Evolutionary conservation across 92 coral and sea anemone genomes (phyloP), one percentile per base, ranked within the genome.

Genomic region (Plumapathes pennacea): DNA sequence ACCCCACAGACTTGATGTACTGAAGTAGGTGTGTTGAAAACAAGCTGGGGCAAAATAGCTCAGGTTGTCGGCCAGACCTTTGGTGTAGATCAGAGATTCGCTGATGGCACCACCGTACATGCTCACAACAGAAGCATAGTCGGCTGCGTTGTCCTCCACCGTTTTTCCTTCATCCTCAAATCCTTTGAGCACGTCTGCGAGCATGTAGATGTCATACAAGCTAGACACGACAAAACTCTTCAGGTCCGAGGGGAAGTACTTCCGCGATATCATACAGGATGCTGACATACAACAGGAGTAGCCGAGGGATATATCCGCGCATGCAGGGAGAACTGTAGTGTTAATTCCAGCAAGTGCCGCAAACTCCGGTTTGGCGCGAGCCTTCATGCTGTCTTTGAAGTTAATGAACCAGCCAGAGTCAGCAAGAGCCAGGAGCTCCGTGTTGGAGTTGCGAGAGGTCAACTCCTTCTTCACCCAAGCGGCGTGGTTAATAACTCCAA

Each of bases 101-200:
- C 55, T 78, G 78, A 78, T 70, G 10, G 79, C 85, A 10, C 85
- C 85, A 0, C 85, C 85, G 32, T 78, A 78, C 85, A 78, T 78
- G 61, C 69, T 78, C 3, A 61, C 85, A 17, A 70, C 60, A 0
- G 85, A 61, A 53, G 70, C 49, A 58, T 69, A 54, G 25, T 78
- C 79, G 0, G 72, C 79, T 0, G 23, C 60, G 18, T 71, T 38
- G 25, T 69, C 61, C 33, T 77, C 72, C 15, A 44, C 52, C 7
- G 67, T 50, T 33, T 57, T 61, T 12, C 62, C 75, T 3, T 70
- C 51, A 13, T 43, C 25, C 40, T 72, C 61, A 0, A 78, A 46
- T 22, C 62, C 62, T 62, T 62, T 63, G 19, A 70, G 61, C 2
- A 46, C 67, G 13, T 70, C 76, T 29, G 84, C 62, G 10, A 69